These are phyloP conservation scores for Drosophila paramelanica DNA, from an alignment of 2,888 invertebrate genomes.

Conservation along the genomic window DNA sequence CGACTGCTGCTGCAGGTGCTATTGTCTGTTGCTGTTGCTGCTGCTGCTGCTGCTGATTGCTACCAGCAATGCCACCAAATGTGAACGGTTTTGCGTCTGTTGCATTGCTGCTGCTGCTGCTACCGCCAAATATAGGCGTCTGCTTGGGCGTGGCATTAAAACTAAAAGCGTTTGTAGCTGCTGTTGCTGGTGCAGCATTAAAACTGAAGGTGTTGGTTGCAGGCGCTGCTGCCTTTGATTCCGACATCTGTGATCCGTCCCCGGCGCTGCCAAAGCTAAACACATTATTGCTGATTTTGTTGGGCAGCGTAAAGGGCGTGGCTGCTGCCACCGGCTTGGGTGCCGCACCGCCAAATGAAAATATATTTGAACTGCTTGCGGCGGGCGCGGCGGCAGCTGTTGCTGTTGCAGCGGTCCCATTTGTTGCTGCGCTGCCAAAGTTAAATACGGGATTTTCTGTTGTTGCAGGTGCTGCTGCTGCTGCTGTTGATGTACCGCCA, in stretches of 20 bases:
- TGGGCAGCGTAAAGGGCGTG: constrained; percentile 21
- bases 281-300: constrained; percentile 4
- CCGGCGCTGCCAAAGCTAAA: constrained; percentile 32
- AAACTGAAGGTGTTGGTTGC: constrained; percentile 9
- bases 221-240: constrained; percentile 1
- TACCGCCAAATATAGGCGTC: constrained; percentile 33
- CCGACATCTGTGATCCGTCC: not conserved
- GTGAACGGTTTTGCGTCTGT: constrained; percentile 37
- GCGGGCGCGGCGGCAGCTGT: not conserved
- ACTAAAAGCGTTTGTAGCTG: constrained; percentile 10
- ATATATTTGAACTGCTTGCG: constrained; percentile 18
- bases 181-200: constrained; percentile 10
- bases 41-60: constrained; percentile 23
- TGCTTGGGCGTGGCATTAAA: constrained; percentile 21
- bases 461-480: constrained; percentile 3
- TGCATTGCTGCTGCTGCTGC: constrained; percentile 14
- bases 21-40: constrained; percentile 26
- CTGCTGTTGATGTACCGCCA: constrained; percentile 6
- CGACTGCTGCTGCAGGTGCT: constrained; percentile 6
- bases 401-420: not conserved
- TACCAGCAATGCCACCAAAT: constrained; percentile 37
- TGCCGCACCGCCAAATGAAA: constrained; percentile 28
- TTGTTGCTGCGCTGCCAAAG: constrained; percentile 18
- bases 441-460: constrained; percentile 7
- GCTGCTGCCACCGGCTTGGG: constrained; percentile 31